phyloP scores from a whole-genome alignment of 2,888 invertebrate species.

The Branchellion lobata region DNA sequence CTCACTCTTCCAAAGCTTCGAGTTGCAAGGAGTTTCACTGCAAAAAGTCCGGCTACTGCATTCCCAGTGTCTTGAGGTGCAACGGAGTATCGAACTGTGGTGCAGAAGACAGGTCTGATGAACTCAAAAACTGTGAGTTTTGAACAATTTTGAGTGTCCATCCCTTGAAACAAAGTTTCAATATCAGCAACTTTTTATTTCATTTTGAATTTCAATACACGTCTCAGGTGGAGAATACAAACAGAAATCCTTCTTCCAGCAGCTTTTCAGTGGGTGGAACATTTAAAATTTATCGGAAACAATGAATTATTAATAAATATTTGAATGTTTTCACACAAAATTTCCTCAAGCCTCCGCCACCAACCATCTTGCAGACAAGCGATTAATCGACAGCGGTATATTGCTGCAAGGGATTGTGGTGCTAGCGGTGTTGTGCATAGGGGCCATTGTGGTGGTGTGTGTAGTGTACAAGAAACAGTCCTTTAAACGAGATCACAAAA shows the following conservation, averaged over 20 bases:
- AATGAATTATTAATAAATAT: background rate
- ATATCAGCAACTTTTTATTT: background rate
- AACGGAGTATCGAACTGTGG: constrained; percentile 84
- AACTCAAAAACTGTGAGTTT: constrained; percentile 42
- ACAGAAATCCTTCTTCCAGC: background rate
- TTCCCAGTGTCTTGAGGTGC: constrained; percentile 75
- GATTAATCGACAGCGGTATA: background rate
- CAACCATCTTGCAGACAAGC: background rate
- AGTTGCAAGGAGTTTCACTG: constrained; percentile 47
- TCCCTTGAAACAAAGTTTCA: too few relatives aligned
- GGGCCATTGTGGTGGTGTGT: background rate
- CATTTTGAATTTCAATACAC: background rate
- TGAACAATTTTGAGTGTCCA: background rate
- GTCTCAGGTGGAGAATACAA: constrained; percentile 23
- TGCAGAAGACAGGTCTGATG: constrained; percentile 64
- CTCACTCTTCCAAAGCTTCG: background rate
- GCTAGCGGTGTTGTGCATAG: background rate
- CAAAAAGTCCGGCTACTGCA: constrained; percentile 70
- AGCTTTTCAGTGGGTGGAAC: background rate
- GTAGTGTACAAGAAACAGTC: background rate
- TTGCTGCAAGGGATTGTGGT: background rate
- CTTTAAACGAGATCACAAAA: background rate
- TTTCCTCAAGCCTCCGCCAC: too few relatives aligned
- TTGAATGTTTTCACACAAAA: background rate
- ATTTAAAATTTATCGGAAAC: too few relatives aligned